Evolutionary conservation across 2,888 invertebrate species (phyloP), one percentile per base, ranked within the genome.

Genomic region (Volucella inanis): DNA sequence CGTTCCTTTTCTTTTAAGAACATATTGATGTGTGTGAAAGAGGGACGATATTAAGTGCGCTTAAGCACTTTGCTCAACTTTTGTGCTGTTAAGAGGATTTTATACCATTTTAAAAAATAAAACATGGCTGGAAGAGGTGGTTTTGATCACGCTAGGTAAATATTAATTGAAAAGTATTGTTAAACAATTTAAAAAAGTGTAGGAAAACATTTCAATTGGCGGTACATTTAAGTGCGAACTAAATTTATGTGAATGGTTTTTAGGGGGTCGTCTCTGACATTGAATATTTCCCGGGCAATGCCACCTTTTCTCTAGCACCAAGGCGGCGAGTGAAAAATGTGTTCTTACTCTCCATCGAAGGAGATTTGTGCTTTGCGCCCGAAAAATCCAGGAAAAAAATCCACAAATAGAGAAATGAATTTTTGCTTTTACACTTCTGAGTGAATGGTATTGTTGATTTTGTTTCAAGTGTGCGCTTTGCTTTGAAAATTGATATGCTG

Each of bases 81-180:
- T 10, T 38, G 22, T 72, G 81, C 68, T 85, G 76, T 76, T 54
- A 79, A 70, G 50, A 75, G 47, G 45, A 61, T 83, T 88, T 90
- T 88, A 88, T 80, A 89, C 89, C 91, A 91, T 90, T 90, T 89
- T 89, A 91, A 90, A 91, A 91, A 92, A 91, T 91, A 91, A 95
- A 96, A 96, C 95, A 96, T 96, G 96, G 96, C 96, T 94, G 96
- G 96, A 94, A 96, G 96, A 94, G 94, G 95, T 95, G 95, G 95
- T 94, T 96, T 95, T 94, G 96, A 96, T 93, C 95, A 96, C 94
- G 94, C 95, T 93, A 96, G 96, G 96, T 96, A 94, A 94, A 92
- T 92, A 91, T 91, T 90, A 80, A 84, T 88, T 88, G 87, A 90
- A 89, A 88, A 88, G 88, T 87, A 87, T 87, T 87, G 79, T 83